Base-by-base conservation (phyloP, 2,113 vertebrate species). In the Rallus limicola region DNA sequence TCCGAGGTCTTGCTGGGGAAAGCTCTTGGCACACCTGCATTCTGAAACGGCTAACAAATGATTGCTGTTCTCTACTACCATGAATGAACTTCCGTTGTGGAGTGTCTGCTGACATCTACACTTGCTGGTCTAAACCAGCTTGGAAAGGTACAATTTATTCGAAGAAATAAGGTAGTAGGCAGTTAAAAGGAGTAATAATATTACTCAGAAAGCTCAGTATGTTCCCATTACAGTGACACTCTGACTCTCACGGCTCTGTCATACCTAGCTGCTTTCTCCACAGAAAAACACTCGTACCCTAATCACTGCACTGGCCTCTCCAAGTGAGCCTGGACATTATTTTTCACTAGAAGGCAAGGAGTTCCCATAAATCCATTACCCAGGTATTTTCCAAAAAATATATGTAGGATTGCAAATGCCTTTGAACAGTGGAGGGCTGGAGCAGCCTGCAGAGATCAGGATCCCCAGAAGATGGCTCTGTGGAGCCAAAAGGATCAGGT, bases 391-490 rank as follows among this genome's bases (percentile, higher is more conserved):
- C 48, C 59, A 44, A 72, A 79, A 87, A 58, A 16, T 16, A 56
- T 2, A 52, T 0, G 0, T 25, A 11, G 85, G 42, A 24, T 14
- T 40, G 60, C 67, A 63, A 60, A n/a, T 2, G 24, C 34, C 56
- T 75, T 50, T 33, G 71, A 84, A 56, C 52, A 75, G 72, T 2
- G 29, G 33, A 69, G 26, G n/a, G 56, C 34, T 1, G 3, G 72
- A 92, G 56, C 71, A 64, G 79, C 2, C 0, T 24, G 91, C 67
- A 82, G 75, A 69, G 50, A 78, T 44, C 16, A 59, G 33, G 18
- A 75, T 69, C 16, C 44, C 92, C 90, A 83, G 67, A 33, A 70
- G 85, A 65, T 76, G 88, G 82, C 88, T 95, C 90, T 77, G 67
- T 15, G 16, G 71, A 93, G 76, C 85, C 59, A 28, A 4, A n/a